A percentile compares a stretch with the other conserved stretches of the same genome.
Evolutionary conservation across 2,888 invertebrate species (phyloP).

Genomic region (Ophion ellenae): DNA sequence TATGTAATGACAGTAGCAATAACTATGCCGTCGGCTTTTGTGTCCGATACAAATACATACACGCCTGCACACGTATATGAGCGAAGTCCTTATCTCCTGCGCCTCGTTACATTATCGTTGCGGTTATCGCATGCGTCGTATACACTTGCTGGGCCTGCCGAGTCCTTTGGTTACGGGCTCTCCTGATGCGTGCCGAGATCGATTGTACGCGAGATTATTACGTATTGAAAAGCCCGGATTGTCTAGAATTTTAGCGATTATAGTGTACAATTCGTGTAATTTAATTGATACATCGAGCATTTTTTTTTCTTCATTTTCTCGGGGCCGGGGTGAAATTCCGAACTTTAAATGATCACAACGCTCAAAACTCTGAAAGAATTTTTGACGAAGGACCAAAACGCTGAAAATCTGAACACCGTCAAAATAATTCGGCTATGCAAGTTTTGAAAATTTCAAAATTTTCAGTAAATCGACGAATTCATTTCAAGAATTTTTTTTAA

Average conservation of each 20-base stretch:
- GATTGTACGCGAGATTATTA: conserved; percentile 20
- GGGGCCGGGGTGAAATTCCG: no score
- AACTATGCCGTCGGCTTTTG: conserved; percentile 63
- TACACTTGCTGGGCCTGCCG: conserved; percentile 65
- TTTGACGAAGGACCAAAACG: no score
- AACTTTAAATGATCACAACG: no score
- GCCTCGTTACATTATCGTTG: conserved; percentile 77
- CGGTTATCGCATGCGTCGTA: conserved; percentile 74
- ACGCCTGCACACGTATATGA: conserved; percentile 41
- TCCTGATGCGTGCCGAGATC: conserved; percentile 40
- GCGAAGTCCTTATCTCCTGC: conserved; percentile 73
- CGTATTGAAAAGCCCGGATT: not conserved
- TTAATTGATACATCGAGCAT: not conserved
- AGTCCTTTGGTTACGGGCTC: conserved; percentile 62
- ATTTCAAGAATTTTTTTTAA: no score
- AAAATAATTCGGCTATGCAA: no score
- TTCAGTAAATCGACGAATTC: no score
- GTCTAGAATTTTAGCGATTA: not conserved
- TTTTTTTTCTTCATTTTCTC: not conserved
- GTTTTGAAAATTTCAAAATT: no score
- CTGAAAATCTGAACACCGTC: no score
- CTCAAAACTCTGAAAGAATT: no score
- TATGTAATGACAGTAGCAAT: conserved; percentile 37
- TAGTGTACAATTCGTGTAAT: not conserved
- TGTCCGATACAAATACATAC: conserved; percentile 16